Evolutionary conservation across 53 echinoderm and acorn worm species (phyloP), one percentile per base, ranked within the genome.

Genomic region (Antedon mediterranea): DNA sequence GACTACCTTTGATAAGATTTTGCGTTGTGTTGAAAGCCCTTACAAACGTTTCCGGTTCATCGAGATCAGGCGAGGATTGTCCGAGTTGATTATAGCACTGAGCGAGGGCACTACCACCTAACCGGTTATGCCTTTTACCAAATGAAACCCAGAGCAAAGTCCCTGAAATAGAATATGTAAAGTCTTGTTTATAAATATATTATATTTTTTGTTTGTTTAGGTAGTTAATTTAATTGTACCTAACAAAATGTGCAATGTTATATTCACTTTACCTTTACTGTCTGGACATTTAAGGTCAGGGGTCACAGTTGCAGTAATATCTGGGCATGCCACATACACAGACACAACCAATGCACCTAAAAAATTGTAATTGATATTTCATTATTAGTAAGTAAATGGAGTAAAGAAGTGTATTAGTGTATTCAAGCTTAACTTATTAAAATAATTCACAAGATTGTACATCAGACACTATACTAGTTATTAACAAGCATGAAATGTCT

Each of bases 1-100:
- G 4, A 72, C 23, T 43, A 94, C 97, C 89, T 74, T 74, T 77
- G 4, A 95, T 42, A 20, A 92, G 84, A 28, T 87, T 83, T 34
- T 95, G 97, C 15, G 84, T 92, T 74, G 84, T 78, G 32, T 91
- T 87, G 82, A 95, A 95, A 27, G 88, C 97, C 26, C 78, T 30
- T 29, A 82, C 86, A 34, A 95, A 78, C 71, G 92, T 71, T 3
- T 74, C 30, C 8, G 89, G 83, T 14, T 83, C 85, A 34, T 88
- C 81, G 0, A 95, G 83, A 71, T 92, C 92, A 28, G 97, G 89
- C 0, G 86, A 87, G 20, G 33, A 32, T 30, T 95, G 88, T n/a
- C 97, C 97, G 3, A 95, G 82, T 86, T 95, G 97, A 57, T 85
- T 87, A 85, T 85, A 92, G 81, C 91, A 95, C 78, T 95, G 97